Conservation (phyloP, 2,113 vertebrate species). For the Hippocampus guttulatus region DNA sequence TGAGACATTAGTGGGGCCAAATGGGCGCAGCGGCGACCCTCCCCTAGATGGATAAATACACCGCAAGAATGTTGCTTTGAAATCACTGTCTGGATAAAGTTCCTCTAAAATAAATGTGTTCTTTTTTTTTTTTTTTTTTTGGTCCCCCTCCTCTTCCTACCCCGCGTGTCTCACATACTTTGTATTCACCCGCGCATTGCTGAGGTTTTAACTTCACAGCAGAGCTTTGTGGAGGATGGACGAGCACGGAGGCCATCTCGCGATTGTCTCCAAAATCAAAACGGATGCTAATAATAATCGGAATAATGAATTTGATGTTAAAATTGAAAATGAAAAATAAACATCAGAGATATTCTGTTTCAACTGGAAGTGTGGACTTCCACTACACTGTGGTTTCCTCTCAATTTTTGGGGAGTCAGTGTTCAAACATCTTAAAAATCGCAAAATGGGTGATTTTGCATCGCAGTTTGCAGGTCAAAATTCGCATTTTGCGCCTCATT, state of each 20-base stretch:
- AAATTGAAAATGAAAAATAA: not conserved
- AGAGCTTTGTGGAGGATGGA: constrained; percentile 9
- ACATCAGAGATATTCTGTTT: no score
- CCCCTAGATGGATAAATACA: constrained; percentile 29
- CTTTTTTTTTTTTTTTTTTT: not conserved
- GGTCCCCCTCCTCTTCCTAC: not conserved
- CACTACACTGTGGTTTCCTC: no score
- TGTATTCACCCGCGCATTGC: constrained; percentile 6
- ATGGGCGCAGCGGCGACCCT: constrained; percentile 16
- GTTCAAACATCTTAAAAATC: no score
- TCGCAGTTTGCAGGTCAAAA: no score
- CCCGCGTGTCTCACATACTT: constrained; percentile 12
- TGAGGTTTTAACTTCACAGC: constrained; percentile 6
- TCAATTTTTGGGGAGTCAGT: no score
- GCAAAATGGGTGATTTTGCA: no score
- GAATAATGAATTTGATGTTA: not conserved
- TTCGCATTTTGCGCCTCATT: no score
- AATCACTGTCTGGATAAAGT: constrained; percentile 13
- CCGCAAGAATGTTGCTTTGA: constrained; percentile 35
- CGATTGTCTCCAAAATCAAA: constrained; percentile 23
- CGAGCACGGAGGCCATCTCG: constrained; percentile 18
- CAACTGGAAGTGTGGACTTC: no score
- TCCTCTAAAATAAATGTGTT: constrained; percentile 14
- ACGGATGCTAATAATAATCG: not conserved
- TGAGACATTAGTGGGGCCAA: constrained; percentile 32